Conservation (phyloP, 2,113 vertebrate genomes). For the Cervus canadensis region DNA sequence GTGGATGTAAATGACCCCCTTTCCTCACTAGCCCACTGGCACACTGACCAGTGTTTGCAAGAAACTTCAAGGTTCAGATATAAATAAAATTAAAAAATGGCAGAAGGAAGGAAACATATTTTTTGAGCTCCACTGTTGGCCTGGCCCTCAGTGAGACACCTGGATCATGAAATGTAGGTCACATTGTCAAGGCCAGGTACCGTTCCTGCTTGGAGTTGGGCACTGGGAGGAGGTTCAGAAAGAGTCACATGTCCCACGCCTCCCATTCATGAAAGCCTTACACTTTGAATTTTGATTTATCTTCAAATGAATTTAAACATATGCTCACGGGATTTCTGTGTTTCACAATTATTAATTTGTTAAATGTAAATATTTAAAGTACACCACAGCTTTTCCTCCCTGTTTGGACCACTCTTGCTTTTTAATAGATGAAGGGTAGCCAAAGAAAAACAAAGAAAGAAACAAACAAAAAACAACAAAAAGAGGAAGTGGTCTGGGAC, state of each 20-base stretch:
- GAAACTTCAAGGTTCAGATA: background rate
- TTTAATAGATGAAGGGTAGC: background rate
- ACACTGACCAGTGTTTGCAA: background rate
- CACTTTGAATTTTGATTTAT: conserved; percentile 24
- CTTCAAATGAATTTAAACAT: conserved; percentile 32
- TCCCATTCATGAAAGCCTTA: background rate
- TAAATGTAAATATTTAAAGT: conserved; percentile 15
- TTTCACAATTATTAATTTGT: conserved; percentile 12
- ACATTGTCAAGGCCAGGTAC: background rate
- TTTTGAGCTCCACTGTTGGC: background rate
- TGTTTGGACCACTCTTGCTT: background rate
- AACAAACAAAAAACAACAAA: background rate
- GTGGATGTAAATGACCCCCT: background rate
- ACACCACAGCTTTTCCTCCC: background rate
- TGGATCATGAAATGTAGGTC: background rate
- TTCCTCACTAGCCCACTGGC: background rate
- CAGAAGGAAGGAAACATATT: background rate
- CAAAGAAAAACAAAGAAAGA: background rate
- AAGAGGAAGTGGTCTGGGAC: background rate
- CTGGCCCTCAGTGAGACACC: background rate
- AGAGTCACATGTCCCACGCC: background rate
- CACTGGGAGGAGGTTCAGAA: background rate
- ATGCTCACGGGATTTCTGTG: background rate
- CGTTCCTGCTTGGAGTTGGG: background rate
- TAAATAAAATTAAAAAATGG: background rate